A percentile compares a stretch with the other conserved stretches of the same genome.
phyloP scores from a whole-genome alignment of 2,113 vertebrate genomes.

The Microcebus lehilahytsara region DNA sequence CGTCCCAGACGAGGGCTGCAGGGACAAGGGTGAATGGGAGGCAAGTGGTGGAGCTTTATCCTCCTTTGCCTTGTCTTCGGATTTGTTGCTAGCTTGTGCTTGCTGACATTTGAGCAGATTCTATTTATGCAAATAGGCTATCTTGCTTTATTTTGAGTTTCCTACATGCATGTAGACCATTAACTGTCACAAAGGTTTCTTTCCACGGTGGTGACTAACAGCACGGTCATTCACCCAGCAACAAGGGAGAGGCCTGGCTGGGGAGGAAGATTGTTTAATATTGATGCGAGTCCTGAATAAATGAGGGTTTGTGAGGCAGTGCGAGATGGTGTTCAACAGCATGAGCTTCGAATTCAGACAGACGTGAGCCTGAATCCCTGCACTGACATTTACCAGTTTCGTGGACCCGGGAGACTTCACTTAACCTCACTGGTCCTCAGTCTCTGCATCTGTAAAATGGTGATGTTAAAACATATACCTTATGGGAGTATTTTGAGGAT shows the following conservation, averaged over 20 bases:
- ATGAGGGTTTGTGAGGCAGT: neutral
- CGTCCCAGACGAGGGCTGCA: rapidly evolving
- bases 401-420: neutral
- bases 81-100: neutral
- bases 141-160: constrained; percentile 41
- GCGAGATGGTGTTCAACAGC: neutral
- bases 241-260: neutral
- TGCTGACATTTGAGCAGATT: constrained; percentile 41
- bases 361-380: neutral
- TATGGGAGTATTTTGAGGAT: neutral
- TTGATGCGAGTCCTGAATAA: constrained; percentile 47
- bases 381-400: neutral
- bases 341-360: neutral
- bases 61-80: neutral
- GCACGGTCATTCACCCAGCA: constrained; percentile 21
- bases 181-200: constrained; percentile 57
- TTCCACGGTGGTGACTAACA: constrained; percentile 1
- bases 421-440: neutral
- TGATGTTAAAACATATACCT: neutral
- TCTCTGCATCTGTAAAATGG: neutral
- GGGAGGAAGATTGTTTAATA: constrained; percentile 37
- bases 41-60: neutral
- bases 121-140: constrained; percentile 30
- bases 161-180: neutral
- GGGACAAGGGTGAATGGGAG: neutral